Conservation (phyloP, 2,797 vertebrate species). For the Petrocephalus schoutedeni region DNA sequence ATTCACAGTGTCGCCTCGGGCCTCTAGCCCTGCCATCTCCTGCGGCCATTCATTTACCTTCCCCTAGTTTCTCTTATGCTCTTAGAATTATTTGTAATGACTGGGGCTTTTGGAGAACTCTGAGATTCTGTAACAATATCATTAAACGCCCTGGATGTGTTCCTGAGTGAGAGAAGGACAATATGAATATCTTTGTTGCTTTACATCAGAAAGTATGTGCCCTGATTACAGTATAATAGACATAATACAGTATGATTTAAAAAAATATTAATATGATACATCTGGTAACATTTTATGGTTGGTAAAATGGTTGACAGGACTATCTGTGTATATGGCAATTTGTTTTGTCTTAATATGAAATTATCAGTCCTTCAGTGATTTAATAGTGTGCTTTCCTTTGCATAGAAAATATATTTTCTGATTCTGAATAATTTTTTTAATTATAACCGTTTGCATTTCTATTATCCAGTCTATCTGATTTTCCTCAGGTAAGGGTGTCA, state of each 20-base stretch:
- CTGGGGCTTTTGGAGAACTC: background rate
- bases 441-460: background rate
- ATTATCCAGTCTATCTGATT: background rate
- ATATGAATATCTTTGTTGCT: background rate
- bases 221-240: background rate
- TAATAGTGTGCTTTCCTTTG: background rate
- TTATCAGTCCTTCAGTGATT: background rate
- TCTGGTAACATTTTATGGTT: background rate
- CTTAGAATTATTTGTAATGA: background rate
- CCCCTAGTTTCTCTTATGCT: background rate
- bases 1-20: background rate
- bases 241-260: background rate
- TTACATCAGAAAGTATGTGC: background rate
- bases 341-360: background rate
- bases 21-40: background rate
- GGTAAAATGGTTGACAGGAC: background rate
- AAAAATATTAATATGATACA: background rate
- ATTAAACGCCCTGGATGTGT: background rate
- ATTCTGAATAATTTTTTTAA: background rate
- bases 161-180: constrained; percentile 1
- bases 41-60: background rate
- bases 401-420: background rate
- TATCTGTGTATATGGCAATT: background rate
- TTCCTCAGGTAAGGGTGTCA: background rate
- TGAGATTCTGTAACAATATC: background rate